These are phyloP conservation scores for Proales similis DNA, from an alignment of 1,140 invertebrate genomes.

Conservation along the genomic window DNA sequence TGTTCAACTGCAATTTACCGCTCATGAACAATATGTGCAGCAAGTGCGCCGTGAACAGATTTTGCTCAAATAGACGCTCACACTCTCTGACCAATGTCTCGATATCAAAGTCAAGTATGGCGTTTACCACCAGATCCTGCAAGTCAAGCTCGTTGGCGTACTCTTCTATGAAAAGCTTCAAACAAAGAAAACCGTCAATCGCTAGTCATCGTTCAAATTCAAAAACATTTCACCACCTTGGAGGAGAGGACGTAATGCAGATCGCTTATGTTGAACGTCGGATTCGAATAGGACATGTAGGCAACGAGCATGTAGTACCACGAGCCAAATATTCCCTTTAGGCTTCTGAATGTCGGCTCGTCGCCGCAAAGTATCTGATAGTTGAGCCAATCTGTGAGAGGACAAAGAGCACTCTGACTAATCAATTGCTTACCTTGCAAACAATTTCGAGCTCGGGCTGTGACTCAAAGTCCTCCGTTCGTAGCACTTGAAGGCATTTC, in stretches of 20 bases:
- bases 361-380: constrained; percentile 27
- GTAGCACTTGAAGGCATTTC: constrained; percentile 19
- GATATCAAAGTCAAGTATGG: constrained; percentile 25
- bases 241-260: background rate
- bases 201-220: no score
- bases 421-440: constrained; percentile 13
- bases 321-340: constrained; percentile 15
- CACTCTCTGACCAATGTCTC: constrained; percentile 3
- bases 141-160: constrained; percentile 15
- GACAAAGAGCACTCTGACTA: background rate
- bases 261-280: constrained; percentile 35
- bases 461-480: constrained; percentile 31
- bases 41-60: constrained; percentile 25
- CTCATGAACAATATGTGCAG: constrained; percentile 19
- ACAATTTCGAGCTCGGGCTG: background rate
- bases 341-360: constrained; percentile 12
- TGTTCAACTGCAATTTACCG: constrained; percentile 32
- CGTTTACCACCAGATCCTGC: constrained; percentile 2
- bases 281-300: constrained; percentile 30
- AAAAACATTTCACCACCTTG: background rate
- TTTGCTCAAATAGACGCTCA: constrained; percentile 1
- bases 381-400: background rate
- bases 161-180: background rate
- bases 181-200: background rate
- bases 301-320: constrained; percentile 37